Evolutionary conservation across 64 coral and sea anemone genomes (phyloP).

Genomic region (Cladopsammia gracilis): DNA sequence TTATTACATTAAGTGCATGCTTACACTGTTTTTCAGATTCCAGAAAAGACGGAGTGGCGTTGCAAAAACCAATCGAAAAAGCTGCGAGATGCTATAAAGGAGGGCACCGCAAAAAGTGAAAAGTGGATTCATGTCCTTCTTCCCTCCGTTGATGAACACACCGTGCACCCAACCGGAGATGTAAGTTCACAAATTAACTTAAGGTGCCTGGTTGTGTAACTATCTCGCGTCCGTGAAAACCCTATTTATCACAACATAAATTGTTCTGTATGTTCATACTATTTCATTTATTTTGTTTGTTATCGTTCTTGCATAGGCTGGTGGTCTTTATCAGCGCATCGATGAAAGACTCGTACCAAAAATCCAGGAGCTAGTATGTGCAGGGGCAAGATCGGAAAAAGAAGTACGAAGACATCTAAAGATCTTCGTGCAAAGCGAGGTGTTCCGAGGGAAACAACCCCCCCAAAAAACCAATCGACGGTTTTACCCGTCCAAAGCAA

Average conservation of each 20-base stretch:
- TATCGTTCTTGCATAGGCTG: not conserved
- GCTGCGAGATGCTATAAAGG: conserved; percentile 2
- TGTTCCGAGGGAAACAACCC: not conserved
- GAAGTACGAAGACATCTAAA: conserved; percentile 26
- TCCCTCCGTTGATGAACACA: conserved; percentile 16
- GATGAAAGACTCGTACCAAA: not conserved
- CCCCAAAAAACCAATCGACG: conserved; percentile 11
- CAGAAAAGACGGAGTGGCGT: conserved; percentile 45
- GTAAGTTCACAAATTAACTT: too few relatives aligned
- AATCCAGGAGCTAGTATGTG: conserved; percentile 9
- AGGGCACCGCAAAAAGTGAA: conserved; percentile 22
- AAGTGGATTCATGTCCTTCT: conserved; percentile 28
- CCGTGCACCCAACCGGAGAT: conserved; percentile 24
- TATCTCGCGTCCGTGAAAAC: too few relatives aligned
- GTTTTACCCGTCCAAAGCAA: conserved; percentile 3
- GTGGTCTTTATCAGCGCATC: conserved; percentile 29
- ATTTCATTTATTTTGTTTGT: not conserved
- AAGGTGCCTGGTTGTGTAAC: too few relatives aligned
- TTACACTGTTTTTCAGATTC: conserved; percentile 25
- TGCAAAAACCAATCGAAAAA: conserved; percentile 46
- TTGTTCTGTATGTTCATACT: too few relatives aligned
- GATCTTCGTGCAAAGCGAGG: not conserved
- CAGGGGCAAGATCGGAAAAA: conserved; percentile 4
- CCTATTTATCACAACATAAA: too few relatives aligned
- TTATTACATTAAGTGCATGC: too few relatives aligned